Evolutionary conservation across 2,797 vertebrate genomes (phyloP).

Genomic region (Gobio occitaniae): DNA sequence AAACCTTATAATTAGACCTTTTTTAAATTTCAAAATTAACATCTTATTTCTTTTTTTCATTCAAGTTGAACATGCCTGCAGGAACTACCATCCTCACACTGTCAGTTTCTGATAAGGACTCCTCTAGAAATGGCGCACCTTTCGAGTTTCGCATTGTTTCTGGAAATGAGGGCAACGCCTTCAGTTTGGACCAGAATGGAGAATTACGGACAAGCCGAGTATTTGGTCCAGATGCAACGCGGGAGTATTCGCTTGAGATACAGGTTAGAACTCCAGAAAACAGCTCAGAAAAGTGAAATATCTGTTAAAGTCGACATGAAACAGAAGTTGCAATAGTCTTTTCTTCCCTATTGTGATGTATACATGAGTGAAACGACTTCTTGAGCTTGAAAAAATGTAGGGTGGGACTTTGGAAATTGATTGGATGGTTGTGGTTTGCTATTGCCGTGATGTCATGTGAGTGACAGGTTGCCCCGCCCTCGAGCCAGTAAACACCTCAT

Average conservation of each 20-base stretch:
- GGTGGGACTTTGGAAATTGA: neutral
- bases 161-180: slow-evolving; percentile 85
- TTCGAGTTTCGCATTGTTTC: slow-evolving; percentile 88
- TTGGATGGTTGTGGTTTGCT: neutral
- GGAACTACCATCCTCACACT: slow-evolving; percentile 87
- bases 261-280: slow-evolving; percentile 78
- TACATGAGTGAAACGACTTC: neutral
- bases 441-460: neutral
- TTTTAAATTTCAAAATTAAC: neutral
- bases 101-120: slow-evolving; percentile 89
- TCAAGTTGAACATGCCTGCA: slow-evolving; percentile 89
- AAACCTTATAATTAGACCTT: neutral
- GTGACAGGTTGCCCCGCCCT: neutral
- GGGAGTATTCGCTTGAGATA: slow-evolving; percentile 87
- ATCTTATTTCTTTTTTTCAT: neutral
- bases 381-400: neutral
- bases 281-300: neutral
- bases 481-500: neutral
- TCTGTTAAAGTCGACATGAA: neutral
- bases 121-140: slow-evolving; percentile 90
- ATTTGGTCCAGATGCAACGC: slow-evolving; percentile 80
- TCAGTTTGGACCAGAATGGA: slow-evolving; percentile 87
- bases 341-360: neutral
- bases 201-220: slow-evolving; percentile 75
- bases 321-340: neutral